Conservation (phyloP, 2,113 vertebrate species). For the Hemibagrus wyckioides region DNA sequence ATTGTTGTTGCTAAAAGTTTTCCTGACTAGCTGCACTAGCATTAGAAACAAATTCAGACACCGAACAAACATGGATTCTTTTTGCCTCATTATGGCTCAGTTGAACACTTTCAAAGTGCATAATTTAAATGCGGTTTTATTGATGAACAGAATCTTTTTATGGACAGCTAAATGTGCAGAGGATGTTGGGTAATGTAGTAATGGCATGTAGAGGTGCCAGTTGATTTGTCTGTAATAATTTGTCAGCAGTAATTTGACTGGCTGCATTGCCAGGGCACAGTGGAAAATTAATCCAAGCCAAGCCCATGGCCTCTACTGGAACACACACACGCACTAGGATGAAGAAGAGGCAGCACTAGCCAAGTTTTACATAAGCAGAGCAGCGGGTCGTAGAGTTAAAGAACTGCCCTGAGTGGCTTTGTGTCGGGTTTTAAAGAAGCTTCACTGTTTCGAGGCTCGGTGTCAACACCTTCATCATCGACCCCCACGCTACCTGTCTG, state of each 20-base stretch:
- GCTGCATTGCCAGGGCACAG: conserved; percentile 15
- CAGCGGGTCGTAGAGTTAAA: conserved; percentile 18
- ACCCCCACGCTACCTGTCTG: conserved; percentile 23
- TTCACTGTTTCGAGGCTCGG: neutral
- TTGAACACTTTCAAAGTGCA: neutral
- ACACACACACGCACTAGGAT: neutral
- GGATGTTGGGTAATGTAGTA: conserved; percentile 22
- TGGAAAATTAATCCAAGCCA: conserved; percentile 23
- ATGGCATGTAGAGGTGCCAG: no score
- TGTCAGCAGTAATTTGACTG: conserved; percentile 42
- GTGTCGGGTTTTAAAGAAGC: neutral
- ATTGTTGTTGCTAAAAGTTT: neutral
- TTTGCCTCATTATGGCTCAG: neutral
- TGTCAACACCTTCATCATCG: conserved; percentile 21
- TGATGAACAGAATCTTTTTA: neutral
- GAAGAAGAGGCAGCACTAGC: conserved; percentile 21
- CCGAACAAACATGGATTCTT: neutral
- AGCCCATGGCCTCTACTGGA: neutral
- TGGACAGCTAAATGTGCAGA: neutral
- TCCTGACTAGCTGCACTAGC: neutral
- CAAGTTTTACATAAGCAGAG: conserved; percentile 43
- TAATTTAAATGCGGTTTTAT: neutral
- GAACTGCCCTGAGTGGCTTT: conserved; percentile 13
- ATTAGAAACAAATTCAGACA: neutral
- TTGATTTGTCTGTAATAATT: conserved; percentile 26